phyloP scores from a whole-genome alignment of 2,888 invertebrate genomes.

The Teinopalpus imperialis region DNA sequence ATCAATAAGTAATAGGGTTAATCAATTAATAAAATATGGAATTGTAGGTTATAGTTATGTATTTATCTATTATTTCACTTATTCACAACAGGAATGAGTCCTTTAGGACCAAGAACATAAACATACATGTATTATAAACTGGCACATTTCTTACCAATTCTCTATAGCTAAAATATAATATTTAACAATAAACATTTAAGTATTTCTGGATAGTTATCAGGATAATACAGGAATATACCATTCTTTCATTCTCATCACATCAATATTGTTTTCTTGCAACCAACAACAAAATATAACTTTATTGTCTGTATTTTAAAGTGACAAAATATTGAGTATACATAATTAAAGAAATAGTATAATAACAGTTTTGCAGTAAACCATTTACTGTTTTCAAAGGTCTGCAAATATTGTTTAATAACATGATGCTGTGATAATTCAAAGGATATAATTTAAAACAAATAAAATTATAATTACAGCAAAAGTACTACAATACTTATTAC shows the following conservation, averaged over 20 bases:
- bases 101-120: conserved; percentile 50
- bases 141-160: conserved; percentile 37
- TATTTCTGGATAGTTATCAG: conserved; percentile 8
- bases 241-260: not conserved
- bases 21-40: conserved; percentile 16
- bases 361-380: too few relatives aligned
- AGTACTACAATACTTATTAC: too few relatives aligned
- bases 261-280: not conserved
- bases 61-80: conserved; percentile 41
- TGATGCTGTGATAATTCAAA: too few relatives aligned
- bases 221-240: not conserved
- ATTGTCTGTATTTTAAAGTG: too few relatives aligned
- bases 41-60: conserved; percentile 25
- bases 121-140: conserved; percentile 42
- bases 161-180: not conserved
- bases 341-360: too few relatives aligned
- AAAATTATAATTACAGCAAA: too few relatives aligned
- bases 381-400: too few relatives aligned
- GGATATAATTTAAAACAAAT: too few relatives aligned
- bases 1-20: conserved; percentile 5
- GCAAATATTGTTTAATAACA: too few relatives aligned
- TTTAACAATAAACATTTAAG: conserved; percentile 5
- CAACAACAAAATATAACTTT: too few relatives aligned
- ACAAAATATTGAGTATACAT: too few relatives aligned
- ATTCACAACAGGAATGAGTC: conserved; percentile 61